These are phyloP conservation scores for Caenorhabditis sulstoni DNA, from an alignment of 2,888 invertebrate genomes.

Conservation along the genomic window DNA sequence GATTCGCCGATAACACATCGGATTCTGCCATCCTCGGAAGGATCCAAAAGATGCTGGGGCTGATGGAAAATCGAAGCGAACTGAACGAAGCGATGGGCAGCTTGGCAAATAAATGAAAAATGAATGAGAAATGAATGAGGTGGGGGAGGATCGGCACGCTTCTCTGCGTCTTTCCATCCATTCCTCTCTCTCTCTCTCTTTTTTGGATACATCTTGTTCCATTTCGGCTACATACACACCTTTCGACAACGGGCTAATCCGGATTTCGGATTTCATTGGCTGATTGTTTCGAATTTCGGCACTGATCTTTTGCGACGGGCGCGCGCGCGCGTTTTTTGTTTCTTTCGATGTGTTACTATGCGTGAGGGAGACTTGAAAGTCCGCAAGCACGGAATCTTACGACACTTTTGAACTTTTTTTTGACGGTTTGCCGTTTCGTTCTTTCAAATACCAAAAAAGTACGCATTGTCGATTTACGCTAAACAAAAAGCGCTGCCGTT, in stretches of 20 bases:
- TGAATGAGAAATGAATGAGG: slow-evolving; percentile 13
- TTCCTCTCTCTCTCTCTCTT: slow-evolving; percentile 13
- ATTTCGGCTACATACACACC: slow-evolving; percentile 28
- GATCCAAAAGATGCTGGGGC: no score
- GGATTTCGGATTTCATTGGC: slow-evolving; percentile 20
- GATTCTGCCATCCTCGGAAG: no score
- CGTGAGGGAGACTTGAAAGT: no score
- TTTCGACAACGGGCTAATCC: slow-evolving; percentile 23
- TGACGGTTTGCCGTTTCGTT: no score
- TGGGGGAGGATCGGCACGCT: slow-evolving; percentile 8
- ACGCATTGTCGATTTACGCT: no score
- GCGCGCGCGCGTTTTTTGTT: slow-evolving; percentile 4
- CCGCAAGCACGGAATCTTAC: no score
- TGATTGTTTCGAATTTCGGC: slow-evolving; percentile 8
- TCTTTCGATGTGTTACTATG: no score
- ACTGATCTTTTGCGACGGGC: slow-evolving; percentile 28
- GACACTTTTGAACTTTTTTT: no score
- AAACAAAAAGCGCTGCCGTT: no score
- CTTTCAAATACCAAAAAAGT: no score
- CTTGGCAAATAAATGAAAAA: neutral
- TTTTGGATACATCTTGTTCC: neutral
- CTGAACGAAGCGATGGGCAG: neutral
- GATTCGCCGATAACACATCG: no score
- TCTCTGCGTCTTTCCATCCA: slow-evolving; percentile 4
- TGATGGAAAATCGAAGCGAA: no score